Conservation (phyloP, 2,888 invertebrate genomes). For the Choreutis nemorana region DNA sequence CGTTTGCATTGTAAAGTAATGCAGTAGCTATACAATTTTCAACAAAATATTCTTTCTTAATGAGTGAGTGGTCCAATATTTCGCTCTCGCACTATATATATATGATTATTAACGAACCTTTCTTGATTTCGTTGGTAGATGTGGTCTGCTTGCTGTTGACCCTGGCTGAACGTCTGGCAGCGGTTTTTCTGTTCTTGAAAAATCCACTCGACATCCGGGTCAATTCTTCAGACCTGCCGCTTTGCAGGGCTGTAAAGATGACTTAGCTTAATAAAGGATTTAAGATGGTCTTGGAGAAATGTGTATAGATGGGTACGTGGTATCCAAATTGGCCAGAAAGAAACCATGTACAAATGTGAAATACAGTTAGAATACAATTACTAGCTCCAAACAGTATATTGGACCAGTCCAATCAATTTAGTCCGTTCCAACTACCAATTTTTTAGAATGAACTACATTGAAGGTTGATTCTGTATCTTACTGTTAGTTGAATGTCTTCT, state of each 20-base stretch:
- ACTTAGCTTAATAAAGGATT: no score
- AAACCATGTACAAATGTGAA: no score
- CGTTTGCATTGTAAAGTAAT: no score
- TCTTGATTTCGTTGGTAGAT: conserved; percentile 48
- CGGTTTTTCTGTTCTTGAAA: conserved; percentile 80
- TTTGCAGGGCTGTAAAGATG: conserved; percentile 59
- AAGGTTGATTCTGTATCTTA: conserved; percentile 44
- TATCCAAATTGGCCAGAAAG: no score
- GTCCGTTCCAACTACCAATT: background rate
- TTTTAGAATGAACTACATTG: background rate
- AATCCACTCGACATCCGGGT: conserved; percentile 65
- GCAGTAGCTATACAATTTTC: no score
- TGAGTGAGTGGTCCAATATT: no score
- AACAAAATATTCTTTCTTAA: no score
- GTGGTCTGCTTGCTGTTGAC: conserved; percentile 66
- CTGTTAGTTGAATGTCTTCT: conserved; percentile 83
- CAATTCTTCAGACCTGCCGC: conserved; percentile 42
- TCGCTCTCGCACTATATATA: no score
- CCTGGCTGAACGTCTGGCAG: conserved; percentile 79
- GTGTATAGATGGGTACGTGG: no score
- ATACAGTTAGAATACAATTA: no score
- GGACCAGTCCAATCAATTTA: background rate
- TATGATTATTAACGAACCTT: no score
- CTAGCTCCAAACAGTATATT: background rate
- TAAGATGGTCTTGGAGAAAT: no score